Evolutionary conservation across 2,888 invertebrate species (phyloP).

Genomic region (Julus scandinavius): DNA sequence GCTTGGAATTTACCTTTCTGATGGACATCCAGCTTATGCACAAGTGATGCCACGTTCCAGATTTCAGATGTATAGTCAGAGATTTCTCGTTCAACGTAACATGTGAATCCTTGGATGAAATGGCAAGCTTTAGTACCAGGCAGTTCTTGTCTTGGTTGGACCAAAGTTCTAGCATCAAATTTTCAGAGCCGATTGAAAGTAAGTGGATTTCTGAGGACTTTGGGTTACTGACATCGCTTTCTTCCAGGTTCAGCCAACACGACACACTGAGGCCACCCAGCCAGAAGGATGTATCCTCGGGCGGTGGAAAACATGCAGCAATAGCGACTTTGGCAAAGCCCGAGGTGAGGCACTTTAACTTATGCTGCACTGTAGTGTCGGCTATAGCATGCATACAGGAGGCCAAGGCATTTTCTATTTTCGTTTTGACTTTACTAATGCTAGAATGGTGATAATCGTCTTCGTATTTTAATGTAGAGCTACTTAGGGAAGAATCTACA

Average conservation of each 20-base stretch:
- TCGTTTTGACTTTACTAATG: background rate
- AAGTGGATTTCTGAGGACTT: background rate
- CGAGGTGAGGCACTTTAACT: background rate
- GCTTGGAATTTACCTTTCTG: background rate
- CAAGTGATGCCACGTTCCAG: background rate
- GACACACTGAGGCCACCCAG: background rate
- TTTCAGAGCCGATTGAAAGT: conserved; percentile 4
- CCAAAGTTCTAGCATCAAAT: conserved; percentile 43
- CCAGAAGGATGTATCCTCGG: background rate
- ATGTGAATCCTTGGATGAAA: background rate
- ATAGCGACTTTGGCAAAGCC: background rate
- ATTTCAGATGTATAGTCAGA: background rate
- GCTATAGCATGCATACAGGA: background rate
- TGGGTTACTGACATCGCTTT: background rate
- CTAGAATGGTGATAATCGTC: background rate
- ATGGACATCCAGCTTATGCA: conserved; percentile 42
- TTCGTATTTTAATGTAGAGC: background rate
- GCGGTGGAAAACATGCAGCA: conserved; percentile 16
- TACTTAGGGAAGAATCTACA: background rate
- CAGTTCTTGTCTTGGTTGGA: background rate
- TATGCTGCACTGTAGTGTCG: background rate
- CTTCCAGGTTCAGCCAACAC: background rate
- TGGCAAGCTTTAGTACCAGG: background rate
- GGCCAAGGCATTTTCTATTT: background rate
- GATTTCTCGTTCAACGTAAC: background rate